These are phyloP conservation scores for Sinodicranocentrus sp. DNA, from an alignment of 2,888 invertebrate species.

Conservation along the genomic window DNA sequence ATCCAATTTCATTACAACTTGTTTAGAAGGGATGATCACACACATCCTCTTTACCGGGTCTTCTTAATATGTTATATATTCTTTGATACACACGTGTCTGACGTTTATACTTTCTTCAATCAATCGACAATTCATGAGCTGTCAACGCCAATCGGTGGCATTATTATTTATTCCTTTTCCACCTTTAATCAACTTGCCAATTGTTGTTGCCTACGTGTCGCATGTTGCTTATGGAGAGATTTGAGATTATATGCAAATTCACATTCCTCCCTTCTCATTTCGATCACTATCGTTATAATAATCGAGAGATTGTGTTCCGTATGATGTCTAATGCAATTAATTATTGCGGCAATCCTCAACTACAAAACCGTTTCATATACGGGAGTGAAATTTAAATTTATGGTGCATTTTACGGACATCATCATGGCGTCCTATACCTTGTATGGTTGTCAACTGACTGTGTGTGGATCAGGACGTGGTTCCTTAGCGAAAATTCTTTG, in stretches of 20 bases:
- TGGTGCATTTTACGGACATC: neutral
- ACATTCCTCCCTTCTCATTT: neutral
- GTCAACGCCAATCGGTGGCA: conserved; percentile 22
- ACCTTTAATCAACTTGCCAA: conserved; percentile 15
- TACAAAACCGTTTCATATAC: conserved; percentile 7
- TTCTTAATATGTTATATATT: too few relatives aligned
- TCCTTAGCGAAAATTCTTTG: too few relatives aligned
- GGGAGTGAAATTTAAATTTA: conserved; percentile 2
- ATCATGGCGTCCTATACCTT: neutral
- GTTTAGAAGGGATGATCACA: too few relatives aligned
- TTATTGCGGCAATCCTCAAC: conserved; percentile 29
- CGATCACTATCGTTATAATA: conserved; percentile 2
- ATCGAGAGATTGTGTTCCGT: neutral
- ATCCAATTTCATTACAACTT: too few relatives aligned
- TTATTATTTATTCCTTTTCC: conserved; percentile 14
- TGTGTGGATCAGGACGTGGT: neutral
- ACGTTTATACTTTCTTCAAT: conserved; percentile 23
- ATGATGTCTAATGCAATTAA: conserved; percentile 30
- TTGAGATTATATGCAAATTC: conserved; percentile 34
- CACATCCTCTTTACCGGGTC: too few relatives aligned
- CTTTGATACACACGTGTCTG: conserved; percentile 4
- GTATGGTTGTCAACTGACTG: neutral
- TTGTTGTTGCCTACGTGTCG: conserved; percentile 20
- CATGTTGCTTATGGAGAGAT: conserved; percentile 26
- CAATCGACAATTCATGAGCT: conserved; percentile 25